Conservation (phyloP, 2,888 invertebrate genomes). For the Papilio gigon region DNA sequence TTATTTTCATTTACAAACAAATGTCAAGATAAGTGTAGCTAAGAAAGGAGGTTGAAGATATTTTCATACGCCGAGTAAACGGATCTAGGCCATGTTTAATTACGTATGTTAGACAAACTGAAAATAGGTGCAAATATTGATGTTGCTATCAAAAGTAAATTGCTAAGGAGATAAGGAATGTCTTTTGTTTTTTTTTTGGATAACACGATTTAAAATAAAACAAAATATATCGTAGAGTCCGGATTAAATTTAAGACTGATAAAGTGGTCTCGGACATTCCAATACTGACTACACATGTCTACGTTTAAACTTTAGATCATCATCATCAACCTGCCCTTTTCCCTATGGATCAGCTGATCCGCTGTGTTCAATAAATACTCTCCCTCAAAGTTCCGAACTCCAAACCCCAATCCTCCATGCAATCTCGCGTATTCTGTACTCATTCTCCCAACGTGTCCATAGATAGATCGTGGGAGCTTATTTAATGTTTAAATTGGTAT, state of each 20-base stretch:
- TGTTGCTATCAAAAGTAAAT: slow-evolving; percentile 5
- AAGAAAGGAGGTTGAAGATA: slow-evolving; percentile 30
- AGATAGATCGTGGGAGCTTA: not conserved
- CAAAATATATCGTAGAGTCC: not conserved
- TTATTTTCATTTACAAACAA: not conserved
- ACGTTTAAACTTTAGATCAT: not conserved
- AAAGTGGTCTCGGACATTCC: not conserved
- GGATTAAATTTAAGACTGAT: not conserved
- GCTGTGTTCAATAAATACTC: too few relatives aligned
- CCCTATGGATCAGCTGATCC: too few relatives aligned
- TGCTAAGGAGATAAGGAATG: not conserved
- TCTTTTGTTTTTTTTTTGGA: not conserved
- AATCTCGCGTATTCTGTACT: too few relatives aligned
- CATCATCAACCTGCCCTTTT: too few relatives aligned
- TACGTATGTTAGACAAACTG: slow-evolving; percentile 17
- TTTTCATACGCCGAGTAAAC: slow-evolving; percentile 22
- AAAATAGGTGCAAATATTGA: slow-evolving; percentile 15
- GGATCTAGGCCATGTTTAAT: slow-evolving; percentile 15
- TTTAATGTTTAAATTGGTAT: not conserved
- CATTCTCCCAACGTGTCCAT: too few relatives aligned
- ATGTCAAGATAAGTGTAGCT: not conserved
- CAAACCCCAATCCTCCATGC: too few relatives aligned
- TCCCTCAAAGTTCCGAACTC: too few relatives aligned
- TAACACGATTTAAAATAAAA: not conserved
- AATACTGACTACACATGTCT: not conserved